Base-by-base conservation (phyloP, 2,797 vertebrate genomes). In the Pipistrellus pipistrellus region DNA sequence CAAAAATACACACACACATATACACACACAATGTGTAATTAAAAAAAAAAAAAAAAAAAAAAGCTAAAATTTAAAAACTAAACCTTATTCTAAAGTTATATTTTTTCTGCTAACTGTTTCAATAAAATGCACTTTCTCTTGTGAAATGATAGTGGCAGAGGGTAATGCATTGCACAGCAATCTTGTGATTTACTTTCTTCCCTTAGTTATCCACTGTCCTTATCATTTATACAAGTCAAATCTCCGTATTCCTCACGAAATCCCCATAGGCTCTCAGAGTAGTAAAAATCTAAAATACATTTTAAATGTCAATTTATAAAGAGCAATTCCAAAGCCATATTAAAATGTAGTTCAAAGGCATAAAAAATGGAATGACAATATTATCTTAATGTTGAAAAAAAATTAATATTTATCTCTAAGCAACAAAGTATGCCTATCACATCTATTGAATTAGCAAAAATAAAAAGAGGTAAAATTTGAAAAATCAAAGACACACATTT, bases 271-370 rank as follows among this genome's bases (percentile, higher is more conserved):
- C 35, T 81, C 23, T 93, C 32, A 77, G 86, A 81, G 82, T 18
- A 62, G 48, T 55, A 92, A 77, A 81, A 80, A 76, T 23, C 11
- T 88, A 73, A 85, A 85, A 80, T 71, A 13, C 32, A 71, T 69
- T 55, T 94, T 77, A 85, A 78, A 90, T 41, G 53, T 80, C 20
- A 81, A 0, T 81, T 77, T 92, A 69, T 64, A 77, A 95, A 83
- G 4, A 83, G 71, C 15, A 77, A 44, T 78, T 2, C 15, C n/a
- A 83, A 90, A 93, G 27, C n/a, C 30, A 30, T 59, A n/a, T 46
- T 11, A 11, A 93, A 71, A 53, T 71, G 14, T 21, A 46, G 6
- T 53, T 83, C 71, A 85, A 86, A 71, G 27, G 12, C 64, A 94
- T 77, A 55, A 89, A 66, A 92, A 89, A 81, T 69, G 14, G 12